phyloP scores from a whole-genome alignment of 2,797 vertebrate species.

The Vespertilio murinus region DNA sequence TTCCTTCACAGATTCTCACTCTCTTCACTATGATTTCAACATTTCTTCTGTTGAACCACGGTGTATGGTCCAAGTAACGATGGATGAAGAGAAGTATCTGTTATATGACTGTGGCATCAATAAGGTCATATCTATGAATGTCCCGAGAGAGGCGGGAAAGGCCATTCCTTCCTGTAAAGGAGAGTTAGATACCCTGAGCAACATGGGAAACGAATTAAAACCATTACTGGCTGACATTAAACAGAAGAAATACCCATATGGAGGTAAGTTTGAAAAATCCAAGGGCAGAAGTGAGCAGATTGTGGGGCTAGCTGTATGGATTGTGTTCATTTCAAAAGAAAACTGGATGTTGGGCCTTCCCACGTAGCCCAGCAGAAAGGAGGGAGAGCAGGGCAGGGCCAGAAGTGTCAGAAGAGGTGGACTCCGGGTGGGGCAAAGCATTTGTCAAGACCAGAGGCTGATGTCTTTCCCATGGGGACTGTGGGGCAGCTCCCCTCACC shows the following conservation, averaged over 20 bases:
- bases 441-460: background rate
- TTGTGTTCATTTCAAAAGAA: background rate
- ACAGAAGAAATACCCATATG: fast-evolving
- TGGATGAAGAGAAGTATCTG: fast-evolving
- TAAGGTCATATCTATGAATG: fast-evolving
- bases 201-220: fast-evolving
- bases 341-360: background rate
- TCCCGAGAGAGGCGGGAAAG: fast-evolving
- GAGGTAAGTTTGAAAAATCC: background rate
- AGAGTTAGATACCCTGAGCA: fast-evolving
- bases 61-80: fast-evolving
- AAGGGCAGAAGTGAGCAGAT: background rate
- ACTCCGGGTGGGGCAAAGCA: fast-evolving
- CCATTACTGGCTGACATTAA: fast-evolving
- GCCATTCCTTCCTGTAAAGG: fast-evolving
- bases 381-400: too few species aligned
- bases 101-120: fast-evolving
- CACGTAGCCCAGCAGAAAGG: background rate
- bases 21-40: background rate
- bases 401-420: background rate
- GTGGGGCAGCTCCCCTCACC: background rate
- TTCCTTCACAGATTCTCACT: background rate
- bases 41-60: fast-evolving
- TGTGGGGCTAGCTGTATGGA: background rate
- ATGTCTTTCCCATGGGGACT: background rate